Evolutionary conservation across 1,140 invertebrate genomes (phyloP).

Genomic region (Theocolax elegans): DNA sequence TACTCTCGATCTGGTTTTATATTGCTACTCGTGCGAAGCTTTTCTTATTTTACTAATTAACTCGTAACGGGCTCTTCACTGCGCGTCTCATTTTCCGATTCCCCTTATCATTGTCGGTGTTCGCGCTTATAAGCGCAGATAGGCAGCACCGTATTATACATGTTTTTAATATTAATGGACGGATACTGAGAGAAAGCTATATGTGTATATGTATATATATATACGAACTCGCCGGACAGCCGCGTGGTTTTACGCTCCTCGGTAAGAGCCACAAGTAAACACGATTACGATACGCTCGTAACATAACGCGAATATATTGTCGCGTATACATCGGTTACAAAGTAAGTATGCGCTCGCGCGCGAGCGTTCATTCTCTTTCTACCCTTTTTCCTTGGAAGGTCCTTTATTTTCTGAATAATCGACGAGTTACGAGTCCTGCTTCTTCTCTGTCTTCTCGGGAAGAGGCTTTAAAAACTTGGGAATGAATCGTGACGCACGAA

Average conservation of each 20-base stretch:
- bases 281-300: slow-evolving; percentile 48
- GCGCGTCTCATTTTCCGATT: slow-evolving; percentile 32
- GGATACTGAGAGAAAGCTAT: background rate
- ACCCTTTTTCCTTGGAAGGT: background rate
- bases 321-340: slow-evolving; percentile 11
- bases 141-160: slow-evolving; percentile 4
- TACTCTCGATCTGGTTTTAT: slow-evolving; percentile 12
- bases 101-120: slow-evolving; percentile 9
- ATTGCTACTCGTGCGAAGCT: slow-evolving; percentile 21
- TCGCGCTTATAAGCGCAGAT: background rate
- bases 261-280: no score
- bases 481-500: slow-evolving; percentile 24
- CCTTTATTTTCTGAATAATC: slow-evolving; percentile 22
- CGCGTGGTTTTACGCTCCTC: no score
- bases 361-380: no score
- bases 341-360: background rate
- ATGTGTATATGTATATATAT: no score
- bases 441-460: background rate
- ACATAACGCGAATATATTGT: slow-evolving; percentile 47
- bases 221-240: no score
- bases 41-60: slow-evolving; percentile 56
- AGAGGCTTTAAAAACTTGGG: slow-evolving; percentile 11
- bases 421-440: slow-evolving; percentile 7
- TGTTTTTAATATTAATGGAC: slow-evolving; percentile 8
- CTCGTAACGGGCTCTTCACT: slow-evolving; percentile 51